Evolutionary conservation across 2,113 vertebrate genomes (phyloP).

Genomic region (Gymnocephalus cernua): DNA sequence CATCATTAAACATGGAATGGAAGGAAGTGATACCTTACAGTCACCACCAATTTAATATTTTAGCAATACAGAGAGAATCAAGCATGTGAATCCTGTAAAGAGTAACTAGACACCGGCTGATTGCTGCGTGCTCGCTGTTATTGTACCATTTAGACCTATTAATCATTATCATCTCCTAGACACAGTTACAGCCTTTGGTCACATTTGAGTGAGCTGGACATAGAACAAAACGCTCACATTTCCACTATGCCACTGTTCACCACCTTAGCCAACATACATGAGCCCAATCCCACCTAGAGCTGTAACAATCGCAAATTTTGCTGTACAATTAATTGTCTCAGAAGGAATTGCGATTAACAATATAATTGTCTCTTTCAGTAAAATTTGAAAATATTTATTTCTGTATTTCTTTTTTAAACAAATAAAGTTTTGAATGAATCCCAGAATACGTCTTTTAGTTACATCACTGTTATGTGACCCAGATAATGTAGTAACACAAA

Average conservation of each 20-base stretch:
- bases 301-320: too few species aligned
- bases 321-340: too few species aligned
- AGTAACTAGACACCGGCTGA: background rate
- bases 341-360: too few species aligned
- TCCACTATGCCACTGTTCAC: background rate
- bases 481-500: too few species aligned
- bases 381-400: too few species aligned
- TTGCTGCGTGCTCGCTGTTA: too few species aligned
- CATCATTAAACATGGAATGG: background rate
- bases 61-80: background rate
- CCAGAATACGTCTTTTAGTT: too few species aligned
- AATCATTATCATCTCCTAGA: background rate
- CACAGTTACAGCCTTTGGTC: background rate
- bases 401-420: too few species aligned
- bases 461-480: too few species aligned
- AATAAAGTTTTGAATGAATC: too few species aligned
- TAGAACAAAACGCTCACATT: background rate
- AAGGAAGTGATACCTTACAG: background rate
- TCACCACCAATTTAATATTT: too few species aligned
- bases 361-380: too few species aligned
- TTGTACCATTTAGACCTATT: background rate
- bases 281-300: background rate
- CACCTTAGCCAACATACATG: background rate
- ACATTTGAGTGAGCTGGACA: background rate
- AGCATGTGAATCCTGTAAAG: background rate